phyloP scores from a whole-genome alignment of 2,113 vertebrate genomes.

The Chloropsis cyanopogon region DNA sequence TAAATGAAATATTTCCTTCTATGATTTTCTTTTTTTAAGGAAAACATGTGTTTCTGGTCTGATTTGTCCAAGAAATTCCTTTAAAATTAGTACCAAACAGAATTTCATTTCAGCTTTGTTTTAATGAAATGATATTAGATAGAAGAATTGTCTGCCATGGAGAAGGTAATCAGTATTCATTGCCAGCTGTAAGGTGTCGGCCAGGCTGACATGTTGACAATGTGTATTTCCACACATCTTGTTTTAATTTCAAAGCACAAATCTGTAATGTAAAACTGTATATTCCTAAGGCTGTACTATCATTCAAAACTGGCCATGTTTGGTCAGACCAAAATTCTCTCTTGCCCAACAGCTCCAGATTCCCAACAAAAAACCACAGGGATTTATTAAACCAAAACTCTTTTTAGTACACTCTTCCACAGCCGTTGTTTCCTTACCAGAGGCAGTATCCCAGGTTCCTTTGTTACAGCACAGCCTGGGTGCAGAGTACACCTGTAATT shows the following conservation, averaged over 20 bases:
- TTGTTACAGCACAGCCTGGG: background rate
- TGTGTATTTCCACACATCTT: conserved; percentile 7
- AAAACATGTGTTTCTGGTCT: background rate
- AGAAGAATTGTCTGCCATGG: background rate
- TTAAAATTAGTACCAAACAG: background rate
- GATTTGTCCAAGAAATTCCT: background rate
- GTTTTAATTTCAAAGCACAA: conserved; percentile 37
- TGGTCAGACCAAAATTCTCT: background rate
- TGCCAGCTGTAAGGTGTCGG: background rate
- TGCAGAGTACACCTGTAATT: background rate
- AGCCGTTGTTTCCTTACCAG: background rate
- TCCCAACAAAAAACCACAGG: background rate
- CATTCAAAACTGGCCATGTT: background rate
- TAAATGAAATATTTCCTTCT: background rate
- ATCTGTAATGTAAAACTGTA: background rate
- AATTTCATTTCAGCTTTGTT: background rate
- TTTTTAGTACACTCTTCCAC: background rate
- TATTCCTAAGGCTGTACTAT: background rate
- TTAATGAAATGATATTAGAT: background rate
- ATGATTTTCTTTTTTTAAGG: background rate
- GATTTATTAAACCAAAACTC: background rate
- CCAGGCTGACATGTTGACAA: conserved; percentile 43
- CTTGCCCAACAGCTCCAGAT: background rate
- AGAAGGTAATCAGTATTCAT: conserved; percentile 46
- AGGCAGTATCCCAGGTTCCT: background rate